Conservation (phyloP, 2,888 invertebrate species). For the Sialis lutaria region DNA sequence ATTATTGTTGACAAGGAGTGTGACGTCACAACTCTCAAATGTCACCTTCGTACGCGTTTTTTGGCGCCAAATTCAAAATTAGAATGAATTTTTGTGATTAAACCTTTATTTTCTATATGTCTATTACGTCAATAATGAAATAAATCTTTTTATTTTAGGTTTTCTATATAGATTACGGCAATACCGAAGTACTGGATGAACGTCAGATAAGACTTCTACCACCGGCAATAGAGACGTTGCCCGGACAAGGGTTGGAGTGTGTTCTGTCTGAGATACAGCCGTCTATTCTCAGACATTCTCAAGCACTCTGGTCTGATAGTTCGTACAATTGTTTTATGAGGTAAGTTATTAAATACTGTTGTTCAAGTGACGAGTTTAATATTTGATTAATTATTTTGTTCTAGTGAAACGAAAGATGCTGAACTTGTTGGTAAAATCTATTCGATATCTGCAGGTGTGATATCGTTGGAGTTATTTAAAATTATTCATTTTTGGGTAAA, state of each 20-base stretch:
- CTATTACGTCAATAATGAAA: neutral
- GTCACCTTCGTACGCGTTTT: too few relatives aligned
- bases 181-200: constrained; percentile 28
- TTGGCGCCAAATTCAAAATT: too few relatives aligned
- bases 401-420: neutral
- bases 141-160: constrained; percentile 29
- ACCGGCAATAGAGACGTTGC: constrained; percentile 18
- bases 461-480: constrained; percentile 42
- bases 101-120: too few relatives aligned
- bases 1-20: too few relatives aligned
- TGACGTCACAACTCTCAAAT: too few relatives aligned
- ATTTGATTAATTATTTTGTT: too few relatives aligned
- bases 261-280: constrained; percentile 52
- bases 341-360: too few relatives aligned
- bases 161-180: constrained; percentile 66
- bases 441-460: constrained; percentile 62
- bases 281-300: constrained; percentile 35
- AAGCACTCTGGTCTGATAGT: constrained; percentile 41
- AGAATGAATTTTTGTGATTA: too few relatives aligned
- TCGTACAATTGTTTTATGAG: constrained; percentile 31
- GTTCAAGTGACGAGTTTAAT: too few relatives aligned
- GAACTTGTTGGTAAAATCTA: constrained; percentile 31
- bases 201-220: constrained; percentile 28
- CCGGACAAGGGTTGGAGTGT: constrained; percentile 55
- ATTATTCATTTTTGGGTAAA: constrained; percentile 9